Percentiles rank a stretch among this genome's conserved stretches.
These are phyloP conservation scores for Prosopocoilus inquinatus DNA, from an alignment of 2,888 invertebrate genomes.

Conservation along the genomic window DNA sequence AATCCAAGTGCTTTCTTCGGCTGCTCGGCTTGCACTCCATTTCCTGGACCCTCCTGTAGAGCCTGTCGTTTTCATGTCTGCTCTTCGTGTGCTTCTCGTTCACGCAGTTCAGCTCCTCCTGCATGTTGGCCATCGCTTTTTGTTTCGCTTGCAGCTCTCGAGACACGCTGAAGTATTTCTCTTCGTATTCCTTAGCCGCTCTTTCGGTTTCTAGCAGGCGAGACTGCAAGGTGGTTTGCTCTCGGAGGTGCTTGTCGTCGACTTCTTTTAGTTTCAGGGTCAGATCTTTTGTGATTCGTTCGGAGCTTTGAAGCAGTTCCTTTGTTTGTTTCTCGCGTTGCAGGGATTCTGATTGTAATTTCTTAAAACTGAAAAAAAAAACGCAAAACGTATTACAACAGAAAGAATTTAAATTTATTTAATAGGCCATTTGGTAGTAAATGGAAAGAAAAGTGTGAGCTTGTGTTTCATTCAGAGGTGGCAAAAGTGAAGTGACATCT, in stretches of 20 bases:
- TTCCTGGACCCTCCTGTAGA: slow-evolving; percentile 71
- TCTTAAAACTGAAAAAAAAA: slow-evolving; percentile 56
- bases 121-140: slow-evolving; percentile 64
- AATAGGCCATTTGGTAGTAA: too few species aligned
- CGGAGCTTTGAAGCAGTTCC: slow-evolving; percentile 71
- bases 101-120: slow-evolving; percentile 65
- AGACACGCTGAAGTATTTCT: slow-evolving; percentile 50
- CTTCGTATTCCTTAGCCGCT: slow-evolving; percentile 64
- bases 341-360: slow-evolving; percentile 67
- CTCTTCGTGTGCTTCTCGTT: slow-evolving; percentile 63
- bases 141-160: slow-evolving; percentile 66
- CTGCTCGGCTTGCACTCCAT: slow-evolving; percentile 47
- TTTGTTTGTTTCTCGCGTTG: slow-evolving; percentile 74
- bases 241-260: slow-evolving; percentile 68
- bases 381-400: too few species aligned
- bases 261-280: slow-evolving; percentile 69
- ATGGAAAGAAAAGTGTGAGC: too few species aligned
- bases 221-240: slow-evolving; percentile 51
- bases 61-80: slow-evolving; percentile 69
- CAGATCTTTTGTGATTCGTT: slow-evolving; percentile 75
- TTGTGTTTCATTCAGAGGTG: too few species aligned
- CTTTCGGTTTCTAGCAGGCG: slow-evolving; percentile 65
- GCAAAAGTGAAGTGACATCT: too few species aligned
- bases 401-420: too few species aligned
- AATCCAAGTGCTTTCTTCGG: slow-evolving; percentile 69